phyloP scores from a whole-genome alignment of 2,888 invertebrate genomes.

The Dicyrtoma fusca region DNA sequence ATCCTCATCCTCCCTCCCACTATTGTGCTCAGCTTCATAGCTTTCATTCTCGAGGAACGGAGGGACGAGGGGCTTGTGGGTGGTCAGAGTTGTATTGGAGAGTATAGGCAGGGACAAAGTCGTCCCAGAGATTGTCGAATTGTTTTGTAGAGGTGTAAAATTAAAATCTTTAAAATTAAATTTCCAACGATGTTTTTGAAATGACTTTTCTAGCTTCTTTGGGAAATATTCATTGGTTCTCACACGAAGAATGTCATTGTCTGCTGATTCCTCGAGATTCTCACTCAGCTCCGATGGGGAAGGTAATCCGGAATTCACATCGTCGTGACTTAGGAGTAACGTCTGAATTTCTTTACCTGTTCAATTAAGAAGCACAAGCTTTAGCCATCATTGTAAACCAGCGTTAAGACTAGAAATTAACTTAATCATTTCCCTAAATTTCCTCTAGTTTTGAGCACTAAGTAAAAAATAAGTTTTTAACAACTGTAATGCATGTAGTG shows the following conservation, averaged over 20 bases:
- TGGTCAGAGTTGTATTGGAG: not conserved
- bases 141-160: not conserved
- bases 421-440: no score
- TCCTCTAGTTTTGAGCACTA: no score
- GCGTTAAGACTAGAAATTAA: no score
- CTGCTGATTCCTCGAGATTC: not conserved
- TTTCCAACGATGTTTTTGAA: slow-evolving; percentile 31
- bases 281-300: not conserved
- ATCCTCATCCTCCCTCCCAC: slow-evolving; percentile 5
- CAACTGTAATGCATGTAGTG: no score
- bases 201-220: slow-evolving; percentile 16
- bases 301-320: not conserved
- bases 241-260: slow-evolving; percentile 13
- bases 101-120: slow-evolving; percentile 6
- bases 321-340: not conserved
- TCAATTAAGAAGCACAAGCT: no score
- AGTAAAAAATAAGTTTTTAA: no score
- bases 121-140: not conserved
- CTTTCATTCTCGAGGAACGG: not conserved
- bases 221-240: slow-evolving; percentile 10
- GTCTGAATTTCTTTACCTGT: not conserved
- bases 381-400: no score
- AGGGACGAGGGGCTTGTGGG: no score
- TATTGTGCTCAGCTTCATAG: slow-evolving; percentile 1
- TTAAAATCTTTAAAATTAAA: slow-evolving; percentile 7